Percentiles rank a stretch among this genome's conserved stretches.
Evolutionary conservation across 2,797 vertebrate genomes (phyloP).

Genomic region (Rhincodon typus): DNA sequence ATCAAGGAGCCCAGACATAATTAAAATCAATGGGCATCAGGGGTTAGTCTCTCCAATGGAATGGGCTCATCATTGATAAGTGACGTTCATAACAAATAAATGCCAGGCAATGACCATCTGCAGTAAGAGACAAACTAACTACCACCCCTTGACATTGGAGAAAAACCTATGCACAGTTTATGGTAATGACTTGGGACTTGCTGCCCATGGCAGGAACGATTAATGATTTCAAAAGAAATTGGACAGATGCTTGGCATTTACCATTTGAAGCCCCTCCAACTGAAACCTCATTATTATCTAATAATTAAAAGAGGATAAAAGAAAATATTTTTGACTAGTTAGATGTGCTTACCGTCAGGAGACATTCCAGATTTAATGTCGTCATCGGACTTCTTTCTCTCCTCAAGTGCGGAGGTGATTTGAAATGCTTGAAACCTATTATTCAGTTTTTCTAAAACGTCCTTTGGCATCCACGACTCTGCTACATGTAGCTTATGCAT

Average conservation of each 20-base stretch:
- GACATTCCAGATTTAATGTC: conserved; percentile 22
- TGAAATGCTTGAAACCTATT: neutral
- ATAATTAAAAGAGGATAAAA: neutral
- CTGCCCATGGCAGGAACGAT: too few relatives aligned
- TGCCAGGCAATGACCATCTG: too few relatives aligned
- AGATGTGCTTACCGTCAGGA: neutral
- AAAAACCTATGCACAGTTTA: too few relatives aligned
- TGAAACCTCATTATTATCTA: neutral
- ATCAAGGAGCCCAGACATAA: neutral
- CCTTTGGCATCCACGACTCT: conserved; percentile 14
- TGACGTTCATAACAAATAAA: too few relatives aligned
- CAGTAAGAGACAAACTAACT: too few relatives aligned
- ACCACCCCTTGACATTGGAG: too few relatives aligned
- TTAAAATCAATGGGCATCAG: neutral
- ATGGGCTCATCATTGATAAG: neutral
- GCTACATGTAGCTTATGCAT: conserved; percentile 16
- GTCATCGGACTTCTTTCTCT: neutral
- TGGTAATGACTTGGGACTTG: too few relatives aligned
- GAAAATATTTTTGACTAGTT: neutral
- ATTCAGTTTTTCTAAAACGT: neutral
- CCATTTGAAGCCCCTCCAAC: neutral
- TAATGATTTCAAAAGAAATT: too few relatives aligned
- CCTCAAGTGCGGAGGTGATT: neutral
- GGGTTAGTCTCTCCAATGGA: too few relatives aligned
- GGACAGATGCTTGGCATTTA: neutral